Percentiles rank a stretch among this genome's conserved stretches.
phyloP scores from a whole-genome alignment of 2,888 invertebrate genomes.

The Clepsis dumicolana region DNA sequence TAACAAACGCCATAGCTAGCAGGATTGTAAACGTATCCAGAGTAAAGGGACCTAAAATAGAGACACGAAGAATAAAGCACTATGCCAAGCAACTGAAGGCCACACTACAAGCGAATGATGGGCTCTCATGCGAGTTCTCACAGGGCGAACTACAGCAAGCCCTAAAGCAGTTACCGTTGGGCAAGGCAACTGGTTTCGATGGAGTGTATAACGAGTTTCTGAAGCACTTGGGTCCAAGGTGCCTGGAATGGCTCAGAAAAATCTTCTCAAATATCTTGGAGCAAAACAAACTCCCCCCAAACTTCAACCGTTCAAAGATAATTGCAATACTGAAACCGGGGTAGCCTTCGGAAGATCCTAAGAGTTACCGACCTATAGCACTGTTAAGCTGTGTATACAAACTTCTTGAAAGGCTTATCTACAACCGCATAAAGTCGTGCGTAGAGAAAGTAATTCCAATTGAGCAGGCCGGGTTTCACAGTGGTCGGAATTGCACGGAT shows the following conservation, averaged over 20 bases:
- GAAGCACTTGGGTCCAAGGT: neutral
- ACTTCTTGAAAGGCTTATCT: neutral
- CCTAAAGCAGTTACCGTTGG: neutral
- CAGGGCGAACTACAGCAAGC: neutral
- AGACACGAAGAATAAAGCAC: neutral
- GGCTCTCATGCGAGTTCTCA: neutral
- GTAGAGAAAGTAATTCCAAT: neutral
- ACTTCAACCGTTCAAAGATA: neutral
- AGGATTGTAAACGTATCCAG: constrained; percentile 8
- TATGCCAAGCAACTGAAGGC: neutral
- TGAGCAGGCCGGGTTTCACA: constrained; percentile 1
- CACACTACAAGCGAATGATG: neutral
- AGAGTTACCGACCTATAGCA: neutral
- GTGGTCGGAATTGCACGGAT: neutral
- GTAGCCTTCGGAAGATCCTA: neutral
- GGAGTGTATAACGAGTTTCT: constrained; percentile 3
- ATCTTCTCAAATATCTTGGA: neutral
- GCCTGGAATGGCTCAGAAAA: neutral
- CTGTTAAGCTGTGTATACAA: neutral
- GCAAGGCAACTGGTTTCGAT: neutral
- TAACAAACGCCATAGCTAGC: neutral
- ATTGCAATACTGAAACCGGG: neutral
- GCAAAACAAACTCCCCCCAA: neutral
- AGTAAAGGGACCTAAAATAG: neutral
- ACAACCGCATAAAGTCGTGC: neutral